Evolutionary conservation across 2,888 invertebrate species (phyloP).

Genomic region (Scrobipalpa atriplicella): DNA sequence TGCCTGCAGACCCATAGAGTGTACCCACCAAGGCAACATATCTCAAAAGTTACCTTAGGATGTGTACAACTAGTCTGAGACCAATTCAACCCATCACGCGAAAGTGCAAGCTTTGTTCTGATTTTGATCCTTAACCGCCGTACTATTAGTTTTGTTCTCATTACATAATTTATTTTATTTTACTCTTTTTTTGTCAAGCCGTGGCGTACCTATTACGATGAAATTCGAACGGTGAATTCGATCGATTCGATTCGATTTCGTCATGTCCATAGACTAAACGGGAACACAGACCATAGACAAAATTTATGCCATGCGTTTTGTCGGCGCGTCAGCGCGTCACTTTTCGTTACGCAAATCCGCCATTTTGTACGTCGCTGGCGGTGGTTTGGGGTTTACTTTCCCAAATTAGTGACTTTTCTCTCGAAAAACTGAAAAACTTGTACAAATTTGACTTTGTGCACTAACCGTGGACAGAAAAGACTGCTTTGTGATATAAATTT

Average conservation of each 20-base stretch:
- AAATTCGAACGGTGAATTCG: not conserved
- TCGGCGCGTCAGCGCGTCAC: slow-evolving; percentile 80
- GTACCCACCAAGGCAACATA: too few species aligned
- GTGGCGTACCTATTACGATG: not conserved
- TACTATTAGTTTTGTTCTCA: too few species aligned
- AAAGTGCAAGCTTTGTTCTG: too few species aligned
- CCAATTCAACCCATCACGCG: too few species aligned
- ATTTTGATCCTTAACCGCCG: too few species aligned
- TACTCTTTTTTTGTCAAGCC: not conserved
- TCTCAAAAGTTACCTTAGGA: too few species aligned
- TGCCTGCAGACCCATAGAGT: too few species aligned
- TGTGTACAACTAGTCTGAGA: too few species aligned
- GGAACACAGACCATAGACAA: slow-evolving; percentile 37
- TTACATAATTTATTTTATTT: not conserved
- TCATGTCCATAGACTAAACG: not conserved
- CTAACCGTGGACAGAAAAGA: slow-evolving; percentile 62
- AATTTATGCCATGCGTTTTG: slow-evolving; percentile 55
- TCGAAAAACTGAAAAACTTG: slow-evolving; percentile 72
- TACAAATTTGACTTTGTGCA: slow-evolving; percentile 59
- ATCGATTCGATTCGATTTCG: not conserved
- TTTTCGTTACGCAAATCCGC: slow-evolving; percentile 80
- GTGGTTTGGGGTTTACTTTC: slow-evolving; percentile 76
- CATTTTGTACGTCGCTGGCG: slow-evolving; percentile 83
- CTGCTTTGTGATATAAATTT: slow-evolving; percentile 65
- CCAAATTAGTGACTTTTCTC: slow-evolving; percentile 72